Base-by-base conservation (phyloP, 2,888 invertebrate genomes). In the Tortrix viridana region DNA sequence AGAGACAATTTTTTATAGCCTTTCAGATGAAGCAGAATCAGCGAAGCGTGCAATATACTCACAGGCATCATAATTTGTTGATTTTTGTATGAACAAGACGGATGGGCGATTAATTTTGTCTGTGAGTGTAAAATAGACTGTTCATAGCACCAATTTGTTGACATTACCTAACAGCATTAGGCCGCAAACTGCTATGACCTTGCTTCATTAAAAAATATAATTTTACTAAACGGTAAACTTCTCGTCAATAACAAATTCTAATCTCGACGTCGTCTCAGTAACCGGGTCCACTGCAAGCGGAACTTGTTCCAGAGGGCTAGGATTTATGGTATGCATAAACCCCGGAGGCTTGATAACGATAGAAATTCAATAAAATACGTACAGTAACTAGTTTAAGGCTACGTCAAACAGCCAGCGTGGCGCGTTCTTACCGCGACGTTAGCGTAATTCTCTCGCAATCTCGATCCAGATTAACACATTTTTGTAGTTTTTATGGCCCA, bases 11-110 rank as follows among this genome's bases (percentile, higher is more conserved):
- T 5, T 14, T 16, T 18, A 26, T 14, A 32, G 18, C 49, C 18
- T n/a, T 53, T 38, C 19, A 22, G 53, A 52, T 52, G 20, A 53
- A 41, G 38, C 41, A 20, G 38, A 22, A 70, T 67, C 69, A 76
- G 63, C 71, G 74, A 70, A 77, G 76, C 82, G 69, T 81, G 76
- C 76, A 82, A 81, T 76, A n/a, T n/a, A n/a, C n/a, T n/a, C n/a
- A n/a, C n/a, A n/a, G n/a, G n/a, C n/a, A n/a, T n/a, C n/a, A n/a
- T n/a, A n/a, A n/a, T n/a, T n/a, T n/a, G n/a, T n/a, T n/a, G n/a
- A n/a, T n/a, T n/a, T n/a, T n/a, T n/a, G n/a, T n/a, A n/a, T n/a
- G n/a, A n/a, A n/a, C n/a, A n/a, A n/a, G n/a, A n/a, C n/a, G n/a
- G n/a, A n/a, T n/a, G n/a, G n/a, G n/a, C n/a, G n/a, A n/a, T n/a